A percentile compares a stretch with the other conserved stretches of the same genome.
Evolutionary conservation across 2,797 vertebrate species (phyloP).

Genomic region (Falco rusticolus): DNA sequence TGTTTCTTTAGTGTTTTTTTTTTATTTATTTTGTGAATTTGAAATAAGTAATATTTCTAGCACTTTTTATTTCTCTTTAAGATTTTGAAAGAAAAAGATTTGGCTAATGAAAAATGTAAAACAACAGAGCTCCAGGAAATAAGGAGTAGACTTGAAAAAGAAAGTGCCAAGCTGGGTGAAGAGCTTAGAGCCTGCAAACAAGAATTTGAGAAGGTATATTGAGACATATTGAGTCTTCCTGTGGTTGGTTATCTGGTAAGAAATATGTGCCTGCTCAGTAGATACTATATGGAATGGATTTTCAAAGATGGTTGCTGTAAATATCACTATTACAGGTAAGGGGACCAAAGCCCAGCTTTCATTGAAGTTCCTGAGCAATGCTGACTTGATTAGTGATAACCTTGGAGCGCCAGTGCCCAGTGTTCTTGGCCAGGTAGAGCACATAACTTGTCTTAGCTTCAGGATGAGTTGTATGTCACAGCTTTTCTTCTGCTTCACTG

Average conservation of each 20-base stretch:
- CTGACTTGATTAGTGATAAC: neutral
- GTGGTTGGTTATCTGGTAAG: neutral
- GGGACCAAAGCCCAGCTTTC: neutral
- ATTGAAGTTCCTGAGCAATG: neutral
- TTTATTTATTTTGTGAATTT: neutral
- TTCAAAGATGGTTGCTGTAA: slow-evolving; percentile 20
- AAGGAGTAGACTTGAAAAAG: slow-evolving; percentile 85
- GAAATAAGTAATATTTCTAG: neutral
- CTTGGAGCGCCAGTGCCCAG: neutral
- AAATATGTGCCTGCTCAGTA: neutral
- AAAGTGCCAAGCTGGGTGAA: slow-evolving; percentile 78
- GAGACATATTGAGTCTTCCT: neutral
- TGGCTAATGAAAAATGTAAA: slow-evolving; percentile 86
- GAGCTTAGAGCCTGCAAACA: slow-evolving; percentile 84
- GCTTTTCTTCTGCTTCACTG: neutral
- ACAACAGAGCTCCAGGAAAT: slow-evolving; percentile 84
- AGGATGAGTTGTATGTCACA: neutral
- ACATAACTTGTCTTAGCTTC: neutral
- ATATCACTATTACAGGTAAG: neutral
- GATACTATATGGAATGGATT: neutral
- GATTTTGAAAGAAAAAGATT: slow-evolving; percentile 85
- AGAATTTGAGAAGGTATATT: slow-evolving; percentile 88
- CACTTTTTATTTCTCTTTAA: slow-evolving; percentile 65
- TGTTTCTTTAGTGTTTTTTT: neutral
- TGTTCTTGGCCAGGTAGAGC: neutral